These are phyloP conservation scores for Sylvilagus bachmani DNA, from an alignment of 2,113 vertebrate genomes.

Conservation along the genomic window DNA sequence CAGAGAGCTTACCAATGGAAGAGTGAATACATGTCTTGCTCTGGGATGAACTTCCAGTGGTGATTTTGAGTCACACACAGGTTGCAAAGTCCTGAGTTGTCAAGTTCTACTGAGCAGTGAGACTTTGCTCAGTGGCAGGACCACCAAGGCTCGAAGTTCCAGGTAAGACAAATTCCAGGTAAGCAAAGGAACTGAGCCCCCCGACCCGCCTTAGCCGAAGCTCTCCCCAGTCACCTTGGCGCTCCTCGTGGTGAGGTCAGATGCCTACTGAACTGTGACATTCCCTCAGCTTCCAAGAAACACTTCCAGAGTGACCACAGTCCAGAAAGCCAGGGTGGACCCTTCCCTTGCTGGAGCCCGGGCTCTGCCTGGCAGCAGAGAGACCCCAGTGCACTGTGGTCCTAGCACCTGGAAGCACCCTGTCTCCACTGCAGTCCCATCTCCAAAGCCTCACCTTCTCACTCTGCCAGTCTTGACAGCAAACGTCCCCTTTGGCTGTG, in stretches of 20 bases:
- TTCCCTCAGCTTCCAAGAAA: not conserved
- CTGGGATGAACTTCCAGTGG: not conserved
- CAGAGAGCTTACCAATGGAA: not conserved
- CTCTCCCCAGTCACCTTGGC: not conserved
- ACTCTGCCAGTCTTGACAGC: not conserved
- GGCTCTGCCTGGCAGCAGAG: not conserved
- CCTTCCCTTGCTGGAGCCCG: not conserved
- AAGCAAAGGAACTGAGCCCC: not conserved
- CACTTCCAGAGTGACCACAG: not conserved
- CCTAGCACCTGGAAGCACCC: not conserved
- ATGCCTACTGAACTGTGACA: not conserved
- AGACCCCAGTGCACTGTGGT: not conserved
- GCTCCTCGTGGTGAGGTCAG: not conserved
- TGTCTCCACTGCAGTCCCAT: no score
- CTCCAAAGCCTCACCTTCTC: not conserved
- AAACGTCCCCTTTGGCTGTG: not conserved
- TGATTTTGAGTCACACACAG: not conserved
- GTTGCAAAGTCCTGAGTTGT: not conserved
- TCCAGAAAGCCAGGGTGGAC: not conserved
- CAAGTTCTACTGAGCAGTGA: not conserved
- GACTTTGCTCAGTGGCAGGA: not conserved
- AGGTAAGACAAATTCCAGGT: no score
- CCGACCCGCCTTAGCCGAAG: no score
- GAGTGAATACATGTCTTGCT: not conserved
- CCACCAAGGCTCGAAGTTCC: not conserved